Percentiles rank a stretch among this genome's conserved stretches.
Conservation (phyloP, 2,888 invertebrate species). For the Parnassius apollo region DNA sequence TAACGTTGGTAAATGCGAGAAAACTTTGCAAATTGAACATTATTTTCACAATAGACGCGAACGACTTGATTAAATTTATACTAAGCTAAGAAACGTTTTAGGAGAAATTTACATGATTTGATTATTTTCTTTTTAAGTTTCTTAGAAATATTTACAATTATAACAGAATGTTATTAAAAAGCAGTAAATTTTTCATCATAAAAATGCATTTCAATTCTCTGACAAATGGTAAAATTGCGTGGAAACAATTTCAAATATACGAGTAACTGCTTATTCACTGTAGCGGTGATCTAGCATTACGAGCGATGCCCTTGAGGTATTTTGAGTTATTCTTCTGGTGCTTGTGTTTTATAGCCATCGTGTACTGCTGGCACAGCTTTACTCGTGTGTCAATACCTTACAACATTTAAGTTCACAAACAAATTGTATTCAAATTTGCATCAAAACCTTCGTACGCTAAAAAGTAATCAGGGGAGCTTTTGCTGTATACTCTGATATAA, state of each 20-base stretch:
- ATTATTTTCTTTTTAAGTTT: constrained; percentile 1
- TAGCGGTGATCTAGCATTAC: neutral
- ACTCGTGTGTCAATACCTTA: neutral
- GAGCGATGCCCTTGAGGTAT: constrained; percentile 5
- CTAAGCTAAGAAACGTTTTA: constrained; percentile 5
- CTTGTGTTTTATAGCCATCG: constrained; percentile 2
- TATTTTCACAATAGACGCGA: constrained; percentile 8
- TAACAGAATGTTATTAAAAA: neutral
- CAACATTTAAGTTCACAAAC: neutral
- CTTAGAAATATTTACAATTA: neutral
- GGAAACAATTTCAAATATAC: neutral
- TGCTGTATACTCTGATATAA: too few species aligned
- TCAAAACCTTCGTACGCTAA: neutral
- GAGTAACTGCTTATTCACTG: neutral
- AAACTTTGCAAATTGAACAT: neutral
- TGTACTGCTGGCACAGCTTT: neutral
- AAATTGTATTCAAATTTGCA: neutral
- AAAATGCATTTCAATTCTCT: too few species aligned
- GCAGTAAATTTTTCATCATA: neutral
- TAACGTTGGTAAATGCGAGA: constrained; percentile 4
- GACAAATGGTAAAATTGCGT: too few species aligned
- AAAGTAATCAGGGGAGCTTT: neutral
- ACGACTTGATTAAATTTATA: constrained; percentile 5
- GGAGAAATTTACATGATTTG: constrained; percentile 5
- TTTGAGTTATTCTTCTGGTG: neutral